phyloP scores from a whole-genome alignment of 2,113 vertebrate species.

The Ovibos moschatus region DNA sequence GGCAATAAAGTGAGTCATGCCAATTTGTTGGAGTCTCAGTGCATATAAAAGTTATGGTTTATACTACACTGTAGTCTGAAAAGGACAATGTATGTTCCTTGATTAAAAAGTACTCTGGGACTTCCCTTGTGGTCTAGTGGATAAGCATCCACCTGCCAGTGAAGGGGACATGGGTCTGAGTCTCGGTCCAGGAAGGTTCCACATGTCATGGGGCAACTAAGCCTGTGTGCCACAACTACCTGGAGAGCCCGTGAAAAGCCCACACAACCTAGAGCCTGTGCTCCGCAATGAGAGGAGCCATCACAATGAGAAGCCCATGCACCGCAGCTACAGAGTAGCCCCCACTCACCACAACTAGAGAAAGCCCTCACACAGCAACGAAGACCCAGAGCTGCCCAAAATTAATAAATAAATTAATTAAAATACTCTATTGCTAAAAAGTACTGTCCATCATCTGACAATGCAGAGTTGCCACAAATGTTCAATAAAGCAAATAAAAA shows the following conservation, averaged over 20 bases:
- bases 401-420: not conserved
- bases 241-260: not conserved
- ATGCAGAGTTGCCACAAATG: not conserved
- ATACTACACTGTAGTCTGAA: not conserved
- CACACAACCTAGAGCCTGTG: not conserved
- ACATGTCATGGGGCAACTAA: not conserved
- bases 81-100: too few relatives aligned
- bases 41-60: not conserved
- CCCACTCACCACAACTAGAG: not conserved
- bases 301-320: not conserved
- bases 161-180: not conserved
- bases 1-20: not conserved
- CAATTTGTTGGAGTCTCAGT: not conserved
- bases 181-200: rapidly evolving
- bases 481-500: not conserved
- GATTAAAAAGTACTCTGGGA: not conserved
- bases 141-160: not conserved
- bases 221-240: not conserved
- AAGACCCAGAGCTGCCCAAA: not conserved
- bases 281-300: rapidly evolving
- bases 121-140: not conserved
- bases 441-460: not conserved
- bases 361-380: not conserved
- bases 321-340: not conserved
- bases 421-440: not conserved